phyloP scores from a whole-genome alignment of 2,888 invertebrate genomes.

The Ecliptopera silaceata region DNA sequence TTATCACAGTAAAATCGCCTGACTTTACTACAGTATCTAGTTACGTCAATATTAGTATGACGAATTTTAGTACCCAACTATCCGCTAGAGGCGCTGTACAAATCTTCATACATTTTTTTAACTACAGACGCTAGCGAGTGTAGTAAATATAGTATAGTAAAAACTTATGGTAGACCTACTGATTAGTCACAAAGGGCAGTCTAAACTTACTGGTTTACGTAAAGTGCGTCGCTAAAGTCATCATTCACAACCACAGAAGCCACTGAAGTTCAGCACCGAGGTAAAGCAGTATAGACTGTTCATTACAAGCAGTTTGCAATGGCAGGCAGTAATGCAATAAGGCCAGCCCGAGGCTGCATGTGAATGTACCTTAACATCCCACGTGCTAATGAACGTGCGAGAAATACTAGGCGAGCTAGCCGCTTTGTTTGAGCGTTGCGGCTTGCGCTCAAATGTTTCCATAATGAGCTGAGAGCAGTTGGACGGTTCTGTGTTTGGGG shows the following conservation, averaged over 20 bases:
- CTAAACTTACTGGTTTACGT: background rate
- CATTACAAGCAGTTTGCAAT: conserved; percentile 35
- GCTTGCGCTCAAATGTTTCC: conserved; percentile 21
- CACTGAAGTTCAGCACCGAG: background rate
- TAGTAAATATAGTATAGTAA: too few species aligned
- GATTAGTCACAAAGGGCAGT: background rate
- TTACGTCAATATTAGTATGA: too few species aligned
- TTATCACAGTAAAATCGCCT: too few species aligned
- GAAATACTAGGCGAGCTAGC: conserved; percentile 33
- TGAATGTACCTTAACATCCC: conserved; percentile 57
- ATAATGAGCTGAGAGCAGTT: conserved; percentile 17
- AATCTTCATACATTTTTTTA: too few species aligned
- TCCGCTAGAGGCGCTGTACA: too few species aligned
- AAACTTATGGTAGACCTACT: too few species aligned
- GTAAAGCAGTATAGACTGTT: conserved; percentile 16
- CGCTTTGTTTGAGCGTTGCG: conserved; percentile 19
- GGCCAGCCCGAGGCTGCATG: conserved; percentile 46
- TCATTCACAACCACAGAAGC: background rate
- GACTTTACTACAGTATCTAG: too few species aligned
- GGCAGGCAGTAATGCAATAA: conserved; percentile 50
- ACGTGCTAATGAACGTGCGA: conserved; percentile 62
- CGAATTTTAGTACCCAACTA: too few species aligned
- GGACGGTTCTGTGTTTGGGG: conserved; percentile 7
- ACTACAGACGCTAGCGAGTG: too few species aligned
- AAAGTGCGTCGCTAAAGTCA: background rate